Conservation (phyloP, 2,113 vertebrate genomes). For the Thamnophis sirtalis region DNA sequence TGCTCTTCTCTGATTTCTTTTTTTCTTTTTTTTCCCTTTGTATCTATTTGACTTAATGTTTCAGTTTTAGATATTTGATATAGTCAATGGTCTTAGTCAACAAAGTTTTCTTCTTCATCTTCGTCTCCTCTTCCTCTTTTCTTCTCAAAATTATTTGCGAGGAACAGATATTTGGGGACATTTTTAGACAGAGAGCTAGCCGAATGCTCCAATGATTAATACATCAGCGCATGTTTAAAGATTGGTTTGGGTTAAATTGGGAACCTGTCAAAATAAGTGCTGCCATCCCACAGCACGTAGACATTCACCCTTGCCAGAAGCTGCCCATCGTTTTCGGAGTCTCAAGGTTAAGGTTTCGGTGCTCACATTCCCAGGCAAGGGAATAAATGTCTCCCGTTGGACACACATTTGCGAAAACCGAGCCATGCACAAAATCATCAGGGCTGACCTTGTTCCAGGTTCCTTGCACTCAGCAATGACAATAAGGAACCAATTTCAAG, state of each 20-base stretch:
- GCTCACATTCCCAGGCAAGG: neutral
- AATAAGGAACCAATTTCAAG: neutral
- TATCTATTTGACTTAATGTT: neutral
- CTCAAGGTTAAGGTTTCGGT: neutral
- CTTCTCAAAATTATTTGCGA: neutral
- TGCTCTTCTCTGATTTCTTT: too few species aligned
- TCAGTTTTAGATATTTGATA: neutral
- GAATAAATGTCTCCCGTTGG: neutral
- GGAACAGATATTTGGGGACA: neutral
- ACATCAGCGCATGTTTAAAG: neutral
- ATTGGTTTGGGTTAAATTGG: neutral
- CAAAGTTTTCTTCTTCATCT: neutral
- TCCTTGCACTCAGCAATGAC: neutral
- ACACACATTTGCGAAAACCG: neutral
- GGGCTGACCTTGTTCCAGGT: neutral
- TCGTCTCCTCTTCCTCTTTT: neutral
- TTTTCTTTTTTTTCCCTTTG: too few species aligned
- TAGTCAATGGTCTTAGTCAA: too few species aligned
- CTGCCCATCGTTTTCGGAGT: neutral
- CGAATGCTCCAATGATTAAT: neutral
- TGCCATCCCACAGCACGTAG: neutral
- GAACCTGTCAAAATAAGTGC: neutral
- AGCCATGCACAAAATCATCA: neutral
- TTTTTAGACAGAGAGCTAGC: neutral
- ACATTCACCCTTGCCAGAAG: neutral